phyloP scores from a whole-genome alignment of 2,797 vertebrate species.

The Helarctos malayanus region DNA sequence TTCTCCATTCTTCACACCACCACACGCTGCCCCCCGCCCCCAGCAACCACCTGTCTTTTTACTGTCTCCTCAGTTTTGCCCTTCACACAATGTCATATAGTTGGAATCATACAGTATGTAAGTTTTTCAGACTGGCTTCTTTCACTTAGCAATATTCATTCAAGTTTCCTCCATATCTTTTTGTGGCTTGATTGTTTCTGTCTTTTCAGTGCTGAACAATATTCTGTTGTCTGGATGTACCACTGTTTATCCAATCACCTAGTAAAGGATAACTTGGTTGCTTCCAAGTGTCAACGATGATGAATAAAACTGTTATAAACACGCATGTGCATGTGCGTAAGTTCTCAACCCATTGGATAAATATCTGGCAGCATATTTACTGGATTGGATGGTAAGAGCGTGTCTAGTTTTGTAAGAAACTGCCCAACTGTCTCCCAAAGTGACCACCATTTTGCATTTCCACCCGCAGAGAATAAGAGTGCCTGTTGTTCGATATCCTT shows the following conservation, averaged over 20 bases:
- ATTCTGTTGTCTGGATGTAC: background rate
- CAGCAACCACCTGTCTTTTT: background rate
- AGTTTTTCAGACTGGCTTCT: background rate
- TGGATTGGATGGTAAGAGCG: background rate
- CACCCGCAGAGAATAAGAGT: background rate
- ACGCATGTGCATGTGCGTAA: background rate
- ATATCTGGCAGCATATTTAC: background rate
- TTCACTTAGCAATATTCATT: background rate
- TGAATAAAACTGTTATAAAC: slow-evolving; percentile 1
- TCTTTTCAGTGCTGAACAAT: background rate
- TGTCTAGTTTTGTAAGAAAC: background rate
- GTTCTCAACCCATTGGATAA: background rate
- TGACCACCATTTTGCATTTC: background rate
- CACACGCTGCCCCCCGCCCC: background rate
- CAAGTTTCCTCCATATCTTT: background rate
- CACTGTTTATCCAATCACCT: background rate
- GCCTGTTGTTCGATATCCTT: background rate
- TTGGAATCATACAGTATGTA: background rate
- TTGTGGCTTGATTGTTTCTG: background rate
- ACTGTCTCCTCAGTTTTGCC: background rate
- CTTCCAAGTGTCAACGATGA: background rate
- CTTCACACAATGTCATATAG: background rate
- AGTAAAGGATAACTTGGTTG: background rate
- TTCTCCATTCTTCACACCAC: background rate
- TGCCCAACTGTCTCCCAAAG: background rate